Evolutionary conservation across 2,888 invertebrate species (phyloP), one percentile per base, ranked within the genome.

Genomic region (Drosophila birchii): DNA sequence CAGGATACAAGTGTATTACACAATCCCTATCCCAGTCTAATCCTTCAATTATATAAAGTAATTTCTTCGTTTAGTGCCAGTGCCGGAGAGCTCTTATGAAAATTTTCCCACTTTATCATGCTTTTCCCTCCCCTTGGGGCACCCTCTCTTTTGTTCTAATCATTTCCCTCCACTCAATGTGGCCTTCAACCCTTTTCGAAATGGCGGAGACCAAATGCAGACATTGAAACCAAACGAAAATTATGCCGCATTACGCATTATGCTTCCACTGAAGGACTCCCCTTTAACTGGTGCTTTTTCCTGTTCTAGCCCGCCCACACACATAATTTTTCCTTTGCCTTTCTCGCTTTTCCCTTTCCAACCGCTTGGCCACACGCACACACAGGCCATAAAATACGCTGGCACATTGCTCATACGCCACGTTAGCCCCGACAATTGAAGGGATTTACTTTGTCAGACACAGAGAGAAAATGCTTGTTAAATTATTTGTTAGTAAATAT

Each of bases 321-420:
- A 23, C 51, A 53, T 53, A 23, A 36, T 53, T 53, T 34, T 41
- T 41, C 39, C 68, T 36, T 47, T 26, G 32, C 26, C 20, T 45
- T 53, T 12, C 18, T 39, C 32, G 26, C 8, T 18, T 45, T 67
- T 16, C 34, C 67, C 45, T 23, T 56, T 68, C 39, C 70, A 60
- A 58, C 26, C 45, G 69, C 75, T 59, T 60, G 51, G 55, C 68
- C 68, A 55, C 88, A 81, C 78, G 73, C 82, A 78, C 84, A 78
- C 84, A 78, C 84, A 80, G 64, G 61, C 78, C 72, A 76, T 85
- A 86, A 88, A 86, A 85, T 61, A 64, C 62, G 63, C 68, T 56
- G 56, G 72, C 72, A 64, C 81, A 78, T 88, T 72, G 82, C 88
- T 86, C 84, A 88, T 84, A 88, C 81, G 84, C 75, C 73, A 68